Evolutionary conservation across 2,888 invertebrate genomes (phyloP), one percentile per base, ranked within the genome.

Genomic region (Macroteleia sp.): DNA sequence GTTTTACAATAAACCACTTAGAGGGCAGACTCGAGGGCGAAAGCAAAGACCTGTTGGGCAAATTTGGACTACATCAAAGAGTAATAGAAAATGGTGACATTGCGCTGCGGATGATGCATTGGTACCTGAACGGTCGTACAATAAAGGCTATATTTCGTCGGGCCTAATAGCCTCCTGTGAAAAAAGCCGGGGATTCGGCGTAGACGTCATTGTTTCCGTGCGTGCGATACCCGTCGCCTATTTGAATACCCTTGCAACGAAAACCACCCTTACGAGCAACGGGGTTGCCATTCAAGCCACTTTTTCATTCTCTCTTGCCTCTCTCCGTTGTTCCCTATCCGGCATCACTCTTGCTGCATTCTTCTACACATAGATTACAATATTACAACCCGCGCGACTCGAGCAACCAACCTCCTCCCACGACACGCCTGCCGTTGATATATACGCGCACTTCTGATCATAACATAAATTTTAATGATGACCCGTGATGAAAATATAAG

Each of bases 391-490:
- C 81, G 28, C 20, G 20, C 6, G 34, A n/a, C 12, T 34, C 34
- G 16, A 30, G 30, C 10, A 30, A 25, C 25, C 25, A 25, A 30
- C 30, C 30, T 30, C 30, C 54, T 48, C 66, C 52, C 39, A 12
- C 52, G 54, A 16, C 52, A 56, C 75, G 44, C 34, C 25, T 41
- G 17, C 62, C 48, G 61, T 84, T 88, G 88, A 88, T 88, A 84
- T 89, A 88, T 88, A 87, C 85, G 85, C 83, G 83, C 84, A 88
- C 88, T 89, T 88, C 87, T 90, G 88, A 89, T 89, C 89, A 85
- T 89, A 90, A 90, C 91, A 91, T 91, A 90, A 91, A 91, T 91
- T 90, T 90, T 90, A 90, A 90, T 90, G 90, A 90, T 86, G 87
- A 86, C n/a, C 85, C 82, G 85, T 90, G 89, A 91, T 91, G 90